phyloP scores from a whole-genome alignment of 2,888 invertebrate species.

The Drosophila macrospina region DNA sequence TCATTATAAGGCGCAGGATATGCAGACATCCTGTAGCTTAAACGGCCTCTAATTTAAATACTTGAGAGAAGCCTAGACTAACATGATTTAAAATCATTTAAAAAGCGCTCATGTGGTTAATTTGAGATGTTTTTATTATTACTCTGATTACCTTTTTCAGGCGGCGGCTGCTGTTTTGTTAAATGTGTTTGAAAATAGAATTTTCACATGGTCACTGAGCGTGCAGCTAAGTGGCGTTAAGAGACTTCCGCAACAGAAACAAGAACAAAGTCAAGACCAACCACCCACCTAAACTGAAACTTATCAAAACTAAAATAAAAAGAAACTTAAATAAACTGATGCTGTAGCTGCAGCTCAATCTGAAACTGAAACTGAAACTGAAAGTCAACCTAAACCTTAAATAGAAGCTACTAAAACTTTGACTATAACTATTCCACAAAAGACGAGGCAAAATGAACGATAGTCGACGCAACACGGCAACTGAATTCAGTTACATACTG shows the following conservation, averaged over 20 bases:
- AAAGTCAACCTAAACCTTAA: constrained; percentile 25
- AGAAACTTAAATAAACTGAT: constrained; percentile 41
- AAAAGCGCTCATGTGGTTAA: background rate
- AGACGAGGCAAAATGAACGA: constrained; percentile 77
- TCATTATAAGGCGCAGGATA: constrained; percentile 3
- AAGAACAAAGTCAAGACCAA: constrained; percentile 32
- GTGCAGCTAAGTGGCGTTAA: constrained; percentile 29
- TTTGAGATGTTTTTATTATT: constrained; percentile 6
- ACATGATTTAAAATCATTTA: background rate
- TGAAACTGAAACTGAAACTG: constrained; percentile 18
- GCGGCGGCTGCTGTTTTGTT: constrained; percentile 30
- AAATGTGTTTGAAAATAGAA: constrained; percentile 31
- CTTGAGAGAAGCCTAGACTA: constrained; percentile 3
- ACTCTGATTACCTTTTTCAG: constrained; percentile 22
- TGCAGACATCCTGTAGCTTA: background rate
- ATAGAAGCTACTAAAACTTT: constrained; percentile 53
- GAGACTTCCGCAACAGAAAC: constrained; percentile 10
- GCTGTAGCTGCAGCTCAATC: constrained; percentile 4
- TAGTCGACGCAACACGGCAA: constrained; percentile 84
- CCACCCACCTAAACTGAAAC: constrained; percentile 53
- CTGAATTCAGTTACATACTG: constrained; percentile 85
- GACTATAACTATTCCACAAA: constrained; percentile 47
- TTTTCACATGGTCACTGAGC: constrained; percentile 34
- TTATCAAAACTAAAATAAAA: constrained; percentile 33
- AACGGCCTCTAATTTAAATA: background rate